Conservation (phyloP, 2,113 vertebrate species). For the Arvicanthis niloticus region DNA sequence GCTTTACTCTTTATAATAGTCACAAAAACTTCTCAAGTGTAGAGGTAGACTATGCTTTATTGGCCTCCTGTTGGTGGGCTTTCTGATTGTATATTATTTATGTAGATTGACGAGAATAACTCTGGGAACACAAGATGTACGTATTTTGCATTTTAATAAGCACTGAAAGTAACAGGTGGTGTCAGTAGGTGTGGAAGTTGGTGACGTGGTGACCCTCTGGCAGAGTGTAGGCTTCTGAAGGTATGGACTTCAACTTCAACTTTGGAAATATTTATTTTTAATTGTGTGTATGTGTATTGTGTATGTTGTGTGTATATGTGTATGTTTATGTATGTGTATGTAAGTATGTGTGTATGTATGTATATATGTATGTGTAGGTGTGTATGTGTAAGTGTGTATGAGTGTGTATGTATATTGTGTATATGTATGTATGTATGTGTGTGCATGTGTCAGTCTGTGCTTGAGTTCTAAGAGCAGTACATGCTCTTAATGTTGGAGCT, state of each 20-base stretch:
- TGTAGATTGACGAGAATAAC: not conserved
- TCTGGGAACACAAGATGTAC: not conserved
- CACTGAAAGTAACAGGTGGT: not conserved
- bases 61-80: not conserved
- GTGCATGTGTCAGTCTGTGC: not conserved
- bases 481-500: not conserved
- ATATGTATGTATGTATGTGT: not conserved
- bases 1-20: not conserved
- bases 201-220: not conserved
- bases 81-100: slow-evolving; percentile 7
- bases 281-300: no score
- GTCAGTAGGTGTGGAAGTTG: not conserved
- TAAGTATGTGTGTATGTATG: no score
- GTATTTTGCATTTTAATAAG: not conserved
- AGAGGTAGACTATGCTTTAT: not conserved
- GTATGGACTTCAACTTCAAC: not conserved
- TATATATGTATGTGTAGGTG: no score
- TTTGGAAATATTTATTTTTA: no score
- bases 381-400: not conserved
- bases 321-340: no score
- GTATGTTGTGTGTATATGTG: no score
- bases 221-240: not conserved
- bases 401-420: not conserved
- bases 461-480: no score
- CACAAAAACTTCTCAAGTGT: not conserved